Evolutionary conservation across 2,888 invertebrate species (phyloP).

Genomic region (Microdon myrmicae): DNA sequence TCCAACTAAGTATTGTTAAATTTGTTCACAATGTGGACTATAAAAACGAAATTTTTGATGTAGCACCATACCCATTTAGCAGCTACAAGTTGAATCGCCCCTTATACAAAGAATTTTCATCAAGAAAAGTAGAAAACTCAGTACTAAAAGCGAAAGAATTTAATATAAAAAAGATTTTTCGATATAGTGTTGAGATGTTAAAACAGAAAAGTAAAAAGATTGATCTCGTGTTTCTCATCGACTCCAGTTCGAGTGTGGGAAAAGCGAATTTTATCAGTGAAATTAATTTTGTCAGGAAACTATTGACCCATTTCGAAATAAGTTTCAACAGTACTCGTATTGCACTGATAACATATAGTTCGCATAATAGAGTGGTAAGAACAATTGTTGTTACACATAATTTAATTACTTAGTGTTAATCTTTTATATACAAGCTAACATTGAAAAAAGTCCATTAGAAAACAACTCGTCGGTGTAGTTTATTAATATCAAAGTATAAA

Average conservation of each 20-base stretch:
- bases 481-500: no score
- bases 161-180: constrained; percentile 61
- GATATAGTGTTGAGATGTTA: constrained; percentile 69
- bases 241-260: constrained; percentile 77
- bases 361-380: constrained; percentile 70
- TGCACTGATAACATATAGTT: constrained; percentile 75
- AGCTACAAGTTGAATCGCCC: constrained; percentile 45
- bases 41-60: constrained; percentile 30
- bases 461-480: no score
- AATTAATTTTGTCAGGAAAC: constrained; percentile 74
- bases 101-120: constrained; percentile 33
- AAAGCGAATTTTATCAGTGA: constrained; percentile 74
- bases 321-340: constrained; percentile 73
- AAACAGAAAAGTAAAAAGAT: constrained; percentile 65
- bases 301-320: constrained; percentile 75
- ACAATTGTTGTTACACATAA: no score
- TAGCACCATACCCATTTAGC: constrained; percentile 42
- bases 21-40: constrained; percentile 17
- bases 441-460: no score
- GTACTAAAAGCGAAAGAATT: constrained; percentile 25
- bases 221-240: constrained; percentile 76
- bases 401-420: no score
- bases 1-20: no score
- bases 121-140: constrained; percentile 35
- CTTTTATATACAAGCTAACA: no score